Base-by-base conservation (phyloP, 2,113 vertebrate genomes). In the Harpagus bidentatus region DNA sequence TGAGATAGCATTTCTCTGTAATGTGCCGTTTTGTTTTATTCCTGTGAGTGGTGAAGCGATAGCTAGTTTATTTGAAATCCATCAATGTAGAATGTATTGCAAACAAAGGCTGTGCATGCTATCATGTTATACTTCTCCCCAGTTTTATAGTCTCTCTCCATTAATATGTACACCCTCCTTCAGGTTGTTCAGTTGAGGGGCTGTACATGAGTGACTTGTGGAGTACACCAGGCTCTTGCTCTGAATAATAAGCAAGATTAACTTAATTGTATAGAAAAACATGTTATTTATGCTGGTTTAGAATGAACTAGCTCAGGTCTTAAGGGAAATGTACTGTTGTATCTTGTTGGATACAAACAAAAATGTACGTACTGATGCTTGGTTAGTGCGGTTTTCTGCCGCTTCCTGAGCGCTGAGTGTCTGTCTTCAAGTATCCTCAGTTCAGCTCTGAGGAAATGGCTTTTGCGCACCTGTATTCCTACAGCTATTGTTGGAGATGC, bases 1-100 rank as follows among this genome's bases (percentile, higher is more conserved):
- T 63, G 76, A 95, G 97, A 97, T 97, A 97, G 91, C 77, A 53
- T 91, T 97, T 65, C 78, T 82, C 91, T 94, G 83, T 40, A 84
- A 79, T 66, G 86, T 95, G 86, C 81, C 73, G 53, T 96, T 95
- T 94, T n/a, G 83, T 88, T 95, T 45, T 90, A 71, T 91, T 92
- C 88, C 69, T 61, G 52, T 38, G 83, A 91, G 94, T 88, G 61
- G 43, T 77, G 69, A 86, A 92, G 65, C 11, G 50, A 91, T 84
- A 93, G 80, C 74, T 93, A 18, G 55, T 84, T 93, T 92, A 55
- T 92, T 92, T 95, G 86, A 95, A 95, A 92, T 65, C 83, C 81
- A 79, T 85, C 91, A 85, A 11, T 95, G 91, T 94, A 95, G 86
- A 96, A 93, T 38, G 69, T 56, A 56, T 79, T 67, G 38, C 70